phyloP scores from a whole-genome alignment of 2,113 vertebrate genomes.

The Butastur rufipennis region DNA sequence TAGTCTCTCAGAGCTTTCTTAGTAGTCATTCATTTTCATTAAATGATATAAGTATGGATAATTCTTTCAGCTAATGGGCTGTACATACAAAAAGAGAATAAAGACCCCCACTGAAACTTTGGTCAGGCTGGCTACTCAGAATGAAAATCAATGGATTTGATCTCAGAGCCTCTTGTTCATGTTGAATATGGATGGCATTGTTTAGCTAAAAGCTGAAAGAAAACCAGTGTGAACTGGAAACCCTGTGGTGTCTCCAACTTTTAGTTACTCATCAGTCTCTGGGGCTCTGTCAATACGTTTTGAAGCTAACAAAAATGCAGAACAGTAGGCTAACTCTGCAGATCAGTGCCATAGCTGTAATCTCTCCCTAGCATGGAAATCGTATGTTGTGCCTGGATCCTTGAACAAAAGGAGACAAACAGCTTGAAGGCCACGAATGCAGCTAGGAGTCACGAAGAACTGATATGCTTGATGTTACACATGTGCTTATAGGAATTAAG shows the following conservation, averaged over 20 bases:
- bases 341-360: not conserved
- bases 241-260: not conserved
- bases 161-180: not conserved
- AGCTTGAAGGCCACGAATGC: not conserved
- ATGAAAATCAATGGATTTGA: not conserved
- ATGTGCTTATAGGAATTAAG: fast-evolving
- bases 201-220: not conserved
- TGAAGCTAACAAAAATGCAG: not conserved
- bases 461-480: not conserved
- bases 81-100: not conserved
- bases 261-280: not conserved
- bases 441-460: fast-evolving
- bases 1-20: not conserved
- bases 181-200: not conserved
- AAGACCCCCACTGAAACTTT: not conserved
- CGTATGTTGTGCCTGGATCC: not conserved
- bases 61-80: not conserved
- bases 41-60: not conserved
- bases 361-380: not conserved
- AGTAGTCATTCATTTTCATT: not conserved
- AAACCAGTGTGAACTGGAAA: not conserved
- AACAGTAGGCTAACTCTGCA: not conserved
- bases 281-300: not conserved
- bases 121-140: not conserved
- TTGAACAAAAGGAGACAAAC: not conserved